Base-by-base conservation (phyloP, 1,140 invertebrate species). In the Halotydeus destructor region DNA sequence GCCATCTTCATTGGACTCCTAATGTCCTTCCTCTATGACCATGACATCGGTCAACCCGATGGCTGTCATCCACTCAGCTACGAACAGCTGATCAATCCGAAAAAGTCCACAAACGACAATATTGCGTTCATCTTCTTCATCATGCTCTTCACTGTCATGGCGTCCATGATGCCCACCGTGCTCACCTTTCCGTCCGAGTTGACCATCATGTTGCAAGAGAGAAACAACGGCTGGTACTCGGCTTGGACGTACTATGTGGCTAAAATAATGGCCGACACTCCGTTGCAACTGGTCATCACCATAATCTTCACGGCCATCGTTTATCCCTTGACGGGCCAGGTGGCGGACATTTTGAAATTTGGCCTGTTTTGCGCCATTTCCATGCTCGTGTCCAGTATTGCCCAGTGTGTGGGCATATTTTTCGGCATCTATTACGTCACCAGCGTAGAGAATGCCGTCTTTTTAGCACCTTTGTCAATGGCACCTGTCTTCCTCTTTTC, bases 231-330 rank as follows among this genome's bases (percentile, higher is more conserved):
- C 56, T 96, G 88, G 88, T 96, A 96, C 59, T 91, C 85, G 14
- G 63, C 91, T 30, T 93, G 91, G 61, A 76, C 84, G 1, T 96
- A 88, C 63, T 94, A 93, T 60, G 70, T 93, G 53, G 85, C 88
- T 21, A 88, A 89, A 64, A 91, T 86, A 16, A 67, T 91, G 57
- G 82, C 85, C 11, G 86, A 93, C 60, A 68, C 93, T 61, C 86
- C 86, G 42, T 89, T 93, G 1, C 67, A 86, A 80, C 72, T 86
- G 48, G 60, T 84, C 18, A 83, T 86, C 58, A 86, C 85, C 14
- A 70, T 82, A 46, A 72, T 86, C 18, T 93, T 91, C 57, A 76
- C 85, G 27, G 70, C 81, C 48, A 83, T 93, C 46, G 81, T 91
- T 0, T 96, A 94, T 62, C 89, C 84, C 63, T 78, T 94, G 71